phyloP scores from a whole-genome alignment of 2,797 vertebrate species.

The Silurus lanzhouensis region DNA sequence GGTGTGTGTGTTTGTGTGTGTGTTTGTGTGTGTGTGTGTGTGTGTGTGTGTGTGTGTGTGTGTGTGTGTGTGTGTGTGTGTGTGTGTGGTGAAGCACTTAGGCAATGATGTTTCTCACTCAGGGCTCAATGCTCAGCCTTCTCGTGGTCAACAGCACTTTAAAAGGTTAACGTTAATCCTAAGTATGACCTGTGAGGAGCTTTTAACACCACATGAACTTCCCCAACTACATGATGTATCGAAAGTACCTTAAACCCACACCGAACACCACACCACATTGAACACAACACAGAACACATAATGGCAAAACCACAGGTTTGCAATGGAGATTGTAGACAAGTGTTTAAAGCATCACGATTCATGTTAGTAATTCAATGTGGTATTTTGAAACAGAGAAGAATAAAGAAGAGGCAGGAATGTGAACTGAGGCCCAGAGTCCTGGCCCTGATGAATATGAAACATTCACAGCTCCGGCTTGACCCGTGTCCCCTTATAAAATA shows the following conservation, averaged over 20 bases:
- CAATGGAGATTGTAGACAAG: slow-evolving; percentile 57
- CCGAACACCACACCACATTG: background rate
- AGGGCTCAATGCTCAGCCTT: slow-evolving; percentile 67
- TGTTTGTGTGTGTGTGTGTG: slow-evolving; percentile 57
- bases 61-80: slow-evolving; percentile 41
- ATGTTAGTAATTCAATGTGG: slow-evolving; percentile 61
- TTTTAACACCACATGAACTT: slow-evolving; percentile 70
- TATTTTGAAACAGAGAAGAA: slow-evolving; percentile 15
- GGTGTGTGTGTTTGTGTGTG: slow-evolving; percentile 57
- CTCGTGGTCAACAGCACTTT: slow-evolving; percentile 81
- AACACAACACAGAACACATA: slow-evolving; percentile 51
- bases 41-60: slow-evolving; percentile 1
- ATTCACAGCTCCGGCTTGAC: slow-evolving; percentile 45
- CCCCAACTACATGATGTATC: slow-evolving; percentile 73
- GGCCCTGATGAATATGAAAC: slow-evolving; percentile 81
- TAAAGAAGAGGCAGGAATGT: background rate
- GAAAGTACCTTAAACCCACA: slow-evolving; percentile 65
- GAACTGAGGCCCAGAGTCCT: slow-evolving; percentile 65
- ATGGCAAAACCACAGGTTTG: background rate
- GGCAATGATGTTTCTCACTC: slow-evolving; percentile 69
- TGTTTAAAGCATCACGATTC: slow-evolving; percentile 38
- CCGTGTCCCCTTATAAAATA: slow-evolving; percentile 71
- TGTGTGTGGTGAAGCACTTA: slow-evolving; percentile 80
- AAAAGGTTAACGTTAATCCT: slow-evolving; percentile 82
- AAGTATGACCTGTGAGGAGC: slow-evolving; percentile 76